Evolutionary conservation across 2,888 invertebrate genomes (phyloP), one percentile per base, ranked within the genome.

Genomic region (Pristionchus maxplancki): DNA sequence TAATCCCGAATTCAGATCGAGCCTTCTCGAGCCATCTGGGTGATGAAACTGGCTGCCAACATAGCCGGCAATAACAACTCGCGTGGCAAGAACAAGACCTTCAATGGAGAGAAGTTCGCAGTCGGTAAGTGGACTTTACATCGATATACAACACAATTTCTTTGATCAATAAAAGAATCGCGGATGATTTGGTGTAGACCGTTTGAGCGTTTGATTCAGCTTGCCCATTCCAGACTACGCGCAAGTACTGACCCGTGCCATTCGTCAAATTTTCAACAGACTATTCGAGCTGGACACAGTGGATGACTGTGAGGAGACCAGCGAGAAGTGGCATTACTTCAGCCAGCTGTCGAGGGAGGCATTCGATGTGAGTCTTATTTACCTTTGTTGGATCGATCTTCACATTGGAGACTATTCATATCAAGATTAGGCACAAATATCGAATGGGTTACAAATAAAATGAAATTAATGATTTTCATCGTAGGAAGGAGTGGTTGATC

Each of bases 401-500:
- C n/a, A n/a, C n/a, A 71, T 8, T 31, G 15, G 48, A 48, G 6
- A 48, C 48, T 48, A 48, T 48, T 9, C 31, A 71, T 71, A 71
- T 31, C 37, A 71, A 31, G 11, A 4, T 71, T 71, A 71, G 11
- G 11, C 31, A 9, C n/a, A 31, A 13, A n/a, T n/a, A 6, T 71
- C n/a, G n/a, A n/a, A n/a, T n/a, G n/a, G n/a, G n/a, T n/a, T n/a
- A n/a, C n/a, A n/a, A n/a, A n/a, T n/a, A n/a, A n/a, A n/a, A n/a
- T n/a, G n/a, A n/a, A n/a, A n/a, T n/a, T n/a, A n/a, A n/a, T n/a
- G n/a, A n/a, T n/a, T n/a, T n/a, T n/a, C n/a, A 86, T 85, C 89
- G 48, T 62, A 93, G 93, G 93, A 94, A 37, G 94, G 94, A 17
- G 89, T 92, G 13, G 78, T 94, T 28, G 94, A 94, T 71, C 91